phyloP scores from a whole-genome alignment of 2,888 invertebrate species.

The Meta bourneti region DNA sequence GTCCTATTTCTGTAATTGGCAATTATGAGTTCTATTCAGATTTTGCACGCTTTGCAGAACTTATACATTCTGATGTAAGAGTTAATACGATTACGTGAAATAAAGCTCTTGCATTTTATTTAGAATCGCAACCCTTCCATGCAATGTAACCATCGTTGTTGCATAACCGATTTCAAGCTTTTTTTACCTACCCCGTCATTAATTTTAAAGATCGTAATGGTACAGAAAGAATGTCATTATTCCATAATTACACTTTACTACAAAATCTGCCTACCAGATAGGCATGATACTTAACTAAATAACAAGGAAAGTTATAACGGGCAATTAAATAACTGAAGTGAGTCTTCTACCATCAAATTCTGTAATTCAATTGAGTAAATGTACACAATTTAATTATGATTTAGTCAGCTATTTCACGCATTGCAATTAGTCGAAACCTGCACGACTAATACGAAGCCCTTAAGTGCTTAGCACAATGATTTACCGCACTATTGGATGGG shows the following conservation, averaged over 20 bases:
- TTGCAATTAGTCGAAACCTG: not conserved
- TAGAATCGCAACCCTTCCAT: no score
- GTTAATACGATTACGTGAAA: no score
- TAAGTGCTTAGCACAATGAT: not conserved
- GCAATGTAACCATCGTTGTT: no score
- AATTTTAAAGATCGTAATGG: no score
- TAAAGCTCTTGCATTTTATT: no score
- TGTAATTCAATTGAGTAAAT: not conserved
- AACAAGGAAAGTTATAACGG: not conserved
- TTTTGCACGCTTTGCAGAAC: no score
- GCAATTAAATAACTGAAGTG: not conserved
- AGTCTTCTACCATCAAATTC: not conserved
- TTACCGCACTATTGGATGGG: not conserved
- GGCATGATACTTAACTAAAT: not conserved
- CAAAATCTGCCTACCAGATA: not conserved
- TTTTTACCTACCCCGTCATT: no score
- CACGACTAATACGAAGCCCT: not conserved
- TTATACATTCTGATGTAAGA: no score
- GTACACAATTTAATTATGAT: not conserved
- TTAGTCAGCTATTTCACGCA: not conserved
- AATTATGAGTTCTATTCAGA: no score
- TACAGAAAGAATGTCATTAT: not conserved
- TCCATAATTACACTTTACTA: not conserved
- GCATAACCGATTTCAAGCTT: no score
- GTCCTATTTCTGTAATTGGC: no score